Conservation (phyloP, 2,888 invertebrate genomes). For the Odontothrips loti region DNA sequence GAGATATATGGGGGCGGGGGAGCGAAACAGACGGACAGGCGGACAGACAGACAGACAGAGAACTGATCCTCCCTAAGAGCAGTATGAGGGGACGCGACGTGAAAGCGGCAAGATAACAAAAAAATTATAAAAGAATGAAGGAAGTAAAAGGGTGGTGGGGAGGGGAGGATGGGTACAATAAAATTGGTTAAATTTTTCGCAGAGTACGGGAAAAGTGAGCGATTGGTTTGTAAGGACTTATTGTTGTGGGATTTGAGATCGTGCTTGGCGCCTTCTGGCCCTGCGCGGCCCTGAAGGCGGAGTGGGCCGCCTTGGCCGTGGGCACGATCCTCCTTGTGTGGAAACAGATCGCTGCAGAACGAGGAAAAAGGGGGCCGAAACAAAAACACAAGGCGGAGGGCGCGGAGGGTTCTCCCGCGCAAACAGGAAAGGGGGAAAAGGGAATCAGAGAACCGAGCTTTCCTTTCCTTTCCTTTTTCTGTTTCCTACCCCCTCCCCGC, state of each 20-base stretch:
- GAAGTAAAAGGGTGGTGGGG: not conserved
- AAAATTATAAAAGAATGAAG: not conserved
- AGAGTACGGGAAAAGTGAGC: too few species aligned
- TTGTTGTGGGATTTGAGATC: too few species aligned
- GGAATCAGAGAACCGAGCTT: not conserved
- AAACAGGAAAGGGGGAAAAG: not conserved
- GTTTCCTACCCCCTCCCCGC: not conserved
- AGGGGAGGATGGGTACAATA: not conserved
- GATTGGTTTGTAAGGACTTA: too few species aligned
- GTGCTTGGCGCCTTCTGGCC: too few species aligned
- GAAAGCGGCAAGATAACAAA: not conserved
- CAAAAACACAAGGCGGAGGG: not conserved
- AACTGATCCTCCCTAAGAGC: not conserved
- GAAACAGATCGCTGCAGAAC: not conserved
- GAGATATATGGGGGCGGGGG: too few species aligned
- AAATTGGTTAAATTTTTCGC: not conserved
- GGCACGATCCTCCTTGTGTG: not conserved
- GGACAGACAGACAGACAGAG: not conserved
- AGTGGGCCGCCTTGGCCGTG: not conserved
- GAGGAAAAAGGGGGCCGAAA: not conserved
- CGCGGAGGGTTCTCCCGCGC: too few species aligned
- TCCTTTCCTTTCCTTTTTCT: too few species aligned
- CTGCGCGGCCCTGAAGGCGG: too few species aligned
- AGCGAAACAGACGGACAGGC: too few species aligned
- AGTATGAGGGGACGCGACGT: not conserved